These are phyloP conservation scores for Holacanthella duospinosa DNA, from an alignment of 2,888 invertebrate genomes.

Conservation along the genomic window DNA sequence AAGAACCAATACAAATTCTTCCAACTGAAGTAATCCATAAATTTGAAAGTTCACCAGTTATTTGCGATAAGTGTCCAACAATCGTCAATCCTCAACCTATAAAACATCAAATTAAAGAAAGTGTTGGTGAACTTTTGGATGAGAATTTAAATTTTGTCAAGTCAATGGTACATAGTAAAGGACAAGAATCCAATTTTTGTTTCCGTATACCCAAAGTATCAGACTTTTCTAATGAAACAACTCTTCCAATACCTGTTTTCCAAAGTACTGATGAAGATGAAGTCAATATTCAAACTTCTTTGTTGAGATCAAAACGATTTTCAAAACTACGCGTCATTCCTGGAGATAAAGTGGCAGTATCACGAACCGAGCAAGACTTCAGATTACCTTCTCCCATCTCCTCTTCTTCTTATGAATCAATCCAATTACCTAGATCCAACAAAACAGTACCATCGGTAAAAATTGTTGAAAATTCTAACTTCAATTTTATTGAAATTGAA, in stretches of 20 bases:
- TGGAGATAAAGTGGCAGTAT: neutral
- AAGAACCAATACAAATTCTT: slow-evolving; percentile 10
- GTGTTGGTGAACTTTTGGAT: neutral
- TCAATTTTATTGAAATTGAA: slow-evolving; percentile 9
- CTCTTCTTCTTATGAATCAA: slow-evolving; percentile 27
- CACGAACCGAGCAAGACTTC: neutral
- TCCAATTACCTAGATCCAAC: slow-evolving; percentile 10
- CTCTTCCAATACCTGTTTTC: slow-evolving; percentile 9
- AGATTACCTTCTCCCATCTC: neutral
- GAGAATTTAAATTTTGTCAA: neutral
- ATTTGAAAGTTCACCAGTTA: slow-evolving; percentile 8
- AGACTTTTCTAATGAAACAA: slow-evolving; percentile 11
- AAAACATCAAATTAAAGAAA: neutral
- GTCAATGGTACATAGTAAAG: slow-evolving; percentile 6
- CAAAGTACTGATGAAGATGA: slow-evolving; percentile 24
- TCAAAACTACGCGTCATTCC: neutral
- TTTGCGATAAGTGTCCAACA: slow-evolving; percentile 22
- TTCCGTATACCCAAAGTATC: slow-evolving; percentile 13
- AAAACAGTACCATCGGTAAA: slow-evolving; percentile 15
- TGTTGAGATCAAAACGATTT: neutral
- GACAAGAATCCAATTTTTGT: slow-evolving; percentile 10
- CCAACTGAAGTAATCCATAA: slow-evolving; percentile 13
- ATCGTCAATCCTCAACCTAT: slow-evolving; percentile 20
- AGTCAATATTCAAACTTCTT: neutral
- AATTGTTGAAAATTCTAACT: slow-evolving; percentile 15